A percentile compares a stretch with the other conserved stretches of the same genome.
phyloP scores from a whole-genome alignment of 2,113 vertebrate species.

The Menura novaehollandiae region DNA sequence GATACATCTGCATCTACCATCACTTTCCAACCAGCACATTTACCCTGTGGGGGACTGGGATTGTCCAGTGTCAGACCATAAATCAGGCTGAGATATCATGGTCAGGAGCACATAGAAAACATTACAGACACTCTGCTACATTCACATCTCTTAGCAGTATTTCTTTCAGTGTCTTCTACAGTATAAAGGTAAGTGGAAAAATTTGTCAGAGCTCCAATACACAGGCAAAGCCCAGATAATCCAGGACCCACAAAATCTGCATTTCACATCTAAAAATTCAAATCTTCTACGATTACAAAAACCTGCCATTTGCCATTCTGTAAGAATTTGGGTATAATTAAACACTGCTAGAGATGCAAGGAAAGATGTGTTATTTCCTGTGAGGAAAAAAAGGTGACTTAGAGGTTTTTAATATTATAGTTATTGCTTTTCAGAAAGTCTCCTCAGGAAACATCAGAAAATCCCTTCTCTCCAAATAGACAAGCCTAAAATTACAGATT shows the following conservation, averaged over 20 bases:
- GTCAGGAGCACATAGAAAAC: neutral
- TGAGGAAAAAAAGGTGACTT: constrained; percentile 55
- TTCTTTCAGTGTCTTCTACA: neutral
- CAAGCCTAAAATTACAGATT: constrained; percentile 21
- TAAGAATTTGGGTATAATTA: constrained; percentile 48
- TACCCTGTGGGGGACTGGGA: accelerated
- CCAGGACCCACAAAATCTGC: neutral
- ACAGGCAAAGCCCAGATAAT: constrained; percentile 23
- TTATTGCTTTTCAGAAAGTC: constrained; percentile 60
- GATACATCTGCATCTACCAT: neutral
- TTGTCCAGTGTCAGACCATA: neutral
- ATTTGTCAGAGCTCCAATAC: neutral
- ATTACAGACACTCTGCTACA: neutral
- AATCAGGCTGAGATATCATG: neutral
- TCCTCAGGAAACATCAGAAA: constrained; percentile 55
- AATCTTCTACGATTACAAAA: constrained; percentile 22
- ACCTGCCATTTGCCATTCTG: constrained; percentile 53
- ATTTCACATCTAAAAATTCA: constrained; percentile 26
- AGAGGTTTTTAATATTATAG: constrained; percentile 49
- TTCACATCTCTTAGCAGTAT: neutral
- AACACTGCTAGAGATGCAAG: constrained; percentile 35
- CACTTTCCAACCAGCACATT: neutral
- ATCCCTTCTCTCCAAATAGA: constrained; percentile 39
- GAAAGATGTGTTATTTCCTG: constrained; percentile 58
- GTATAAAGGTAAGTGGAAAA: neutral